phyloP scores from a whole-genome alignment of 1,140 invertebrate genomes.

The Cardiocondyla obscurior region DNA sequence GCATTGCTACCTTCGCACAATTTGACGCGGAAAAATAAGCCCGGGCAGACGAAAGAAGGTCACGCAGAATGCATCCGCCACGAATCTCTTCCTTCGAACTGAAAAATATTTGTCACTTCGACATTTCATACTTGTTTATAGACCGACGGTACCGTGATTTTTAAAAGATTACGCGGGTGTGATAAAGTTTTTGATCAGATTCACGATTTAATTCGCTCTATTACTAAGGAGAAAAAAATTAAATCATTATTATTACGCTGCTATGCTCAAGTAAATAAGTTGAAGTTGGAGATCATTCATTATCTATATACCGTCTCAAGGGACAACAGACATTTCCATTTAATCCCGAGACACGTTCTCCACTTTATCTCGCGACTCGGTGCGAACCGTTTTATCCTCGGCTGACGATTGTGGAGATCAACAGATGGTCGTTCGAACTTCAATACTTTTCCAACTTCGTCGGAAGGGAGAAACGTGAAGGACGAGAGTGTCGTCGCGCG shows the following conservation, averaged over 20 bases:
- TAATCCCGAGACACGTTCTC: constrained; percentile 39
- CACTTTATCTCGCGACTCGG: constrained; percentile 28
- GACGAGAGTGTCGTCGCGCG: background rate
- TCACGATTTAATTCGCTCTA: background rate
- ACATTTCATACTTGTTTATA: background rate
- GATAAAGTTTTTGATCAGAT: background rate
- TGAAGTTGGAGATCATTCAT: constrained; percentile 36
- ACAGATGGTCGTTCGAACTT: constrained; percentile 53
- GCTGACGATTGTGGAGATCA: constrained; percentile 51
- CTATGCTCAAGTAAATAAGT: background rate
- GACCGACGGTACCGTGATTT: background rate
- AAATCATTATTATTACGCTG: background rate
- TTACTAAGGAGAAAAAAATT: background rate
- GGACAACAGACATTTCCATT: constrained; percentile 54
- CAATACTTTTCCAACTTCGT: constrained; percentile 40
- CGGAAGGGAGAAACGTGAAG: background rate
- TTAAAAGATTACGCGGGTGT: background rate
- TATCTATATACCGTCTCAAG: constrained; percentile 17
- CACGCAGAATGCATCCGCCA: background rate
- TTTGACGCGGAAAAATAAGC: constrained; percentile 9
- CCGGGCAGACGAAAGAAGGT: background rate
- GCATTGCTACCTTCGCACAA: constrained; percentile 1
- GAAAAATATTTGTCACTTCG: background rate
- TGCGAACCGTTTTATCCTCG: constrained; percentile 52
- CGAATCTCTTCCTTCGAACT: background rate